Evolutionary conservation across 1,140 invertebrate genomes (phyloP), one percentile per base, ranked within the genome.

Genomic region (Diabrotica undecimpunctata): DNA sequence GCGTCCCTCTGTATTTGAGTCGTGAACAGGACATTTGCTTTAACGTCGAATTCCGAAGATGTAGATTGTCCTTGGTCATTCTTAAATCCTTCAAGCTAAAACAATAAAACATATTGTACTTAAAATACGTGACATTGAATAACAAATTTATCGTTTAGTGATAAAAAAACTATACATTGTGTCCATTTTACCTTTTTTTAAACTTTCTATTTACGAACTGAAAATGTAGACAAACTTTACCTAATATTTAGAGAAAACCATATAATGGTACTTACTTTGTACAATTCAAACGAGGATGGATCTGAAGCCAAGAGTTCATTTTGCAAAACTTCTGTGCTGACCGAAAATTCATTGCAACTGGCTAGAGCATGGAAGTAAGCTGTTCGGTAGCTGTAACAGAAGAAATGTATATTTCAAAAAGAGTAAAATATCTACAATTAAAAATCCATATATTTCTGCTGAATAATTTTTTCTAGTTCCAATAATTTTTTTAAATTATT

Each of bases 301-400:
- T 76, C 72, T 0, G 70, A 71, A 11, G 80, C 79, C 6, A 79
- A 76, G 7, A 84, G 85, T 75, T 88, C 84, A 74, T 93, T 91
- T 72, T 87, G 85, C 8, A 92, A 74, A 7, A 92, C 79, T 58
- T 81, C 81, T 9, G 87, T 90, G 9, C 87, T 85, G 6, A 91
- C 89, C 38, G 85, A 85, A 71, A 90, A 91, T 75, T 91, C 88
- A 36, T 88, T 89, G 13, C 88, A 88, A 54, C 88, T 88, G 4
- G 88, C 85, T 78, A 91, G 80, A 0, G 89, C 82, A 76, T 92
- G 89, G 84, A 91, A 92, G 72, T 89, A 91, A 50, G 90, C 80
- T n/a, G 84, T 86, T 61, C 85, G 85, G 61, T 79, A 84, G 41
- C 80, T 80, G 52, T 7, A 62, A 73, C 60, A 25, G 25, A 25